These are phyloP conservation scores for Halcyon malimbica DNA, from an alignment of 2,113 vertebrate genomes.

Conservation along the genomic window DNA sequence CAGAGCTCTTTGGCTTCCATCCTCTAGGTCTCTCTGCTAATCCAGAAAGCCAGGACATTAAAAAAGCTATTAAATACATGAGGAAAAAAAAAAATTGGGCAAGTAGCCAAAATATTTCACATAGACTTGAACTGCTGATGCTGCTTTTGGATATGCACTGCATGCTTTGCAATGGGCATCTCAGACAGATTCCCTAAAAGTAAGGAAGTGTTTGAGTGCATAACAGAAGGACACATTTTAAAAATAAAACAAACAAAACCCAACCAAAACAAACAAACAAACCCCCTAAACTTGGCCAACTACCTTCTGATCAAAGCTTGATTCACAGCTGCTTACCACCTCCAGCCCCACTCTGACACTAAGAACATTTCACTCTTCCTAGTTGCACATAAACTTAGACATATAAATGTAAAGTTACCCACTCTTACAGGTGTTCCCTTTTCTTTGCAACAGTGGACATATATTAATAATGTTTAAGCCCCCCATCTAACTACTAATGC, in stretches of 20 bases:
- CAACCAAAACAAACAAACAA: not conserved
- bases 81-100: not conserved
- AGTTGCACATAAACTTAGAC: not conserved
- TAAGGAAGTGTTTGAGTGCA: not conserved
- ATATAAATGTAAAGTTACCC: not conserved
- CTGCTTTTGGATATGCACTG: not conserved
- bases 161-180: not conserved
- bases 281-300: not conserved
- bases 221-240: not conserved
- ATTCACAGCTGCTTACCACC: not conserved
- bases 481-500: not conserved
- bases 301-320: not conserved
- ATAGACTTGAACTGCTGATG: not conserved
- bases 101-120: not conserved
- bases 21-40: not conserved
- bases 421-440: not conserved
- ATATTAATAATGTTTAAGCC: not conserved
- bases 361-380: not conserved
- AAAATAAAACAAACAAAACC: not conserved
- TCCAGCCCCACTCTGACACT: not conserved
- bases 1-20: not conserved
- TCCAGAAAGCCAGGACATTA: conserved; percentile 1
- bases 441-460: not conserved
- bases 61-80: not conserved
- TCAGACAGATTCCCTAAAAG: not conserved